Base-by-base conservation (phyloP, 2,888 invertebrate genomes). In the Leistus spinibarbis region DNA sequence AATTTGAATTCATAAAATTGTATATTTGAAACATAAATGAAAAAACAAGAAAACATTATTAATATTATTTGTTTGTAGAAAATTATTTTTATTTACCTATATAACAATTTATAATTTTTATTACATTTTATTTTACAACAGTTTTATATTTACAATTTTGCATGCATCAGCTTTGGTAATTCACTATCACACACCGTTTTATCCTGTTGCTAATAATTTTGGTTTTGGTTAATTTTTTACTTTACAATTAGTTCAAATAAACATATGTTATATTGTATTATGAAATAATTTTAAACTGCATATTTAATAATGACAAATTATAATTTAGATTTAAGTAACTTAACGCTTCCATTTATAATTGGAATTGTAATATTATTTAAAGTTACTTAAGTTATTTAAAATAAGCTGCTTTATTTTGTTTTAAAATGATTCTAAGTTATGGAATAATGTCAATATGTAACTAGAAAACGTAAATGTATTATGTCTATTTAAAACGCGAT, bases 181-280 rank as follows among this genome's bases (percentile, higher is more conserved):
- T 63, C 57, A 66, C 72, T 66, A 72, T 72, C 72, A 72, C 72
- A 72, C 72, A 72, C 72, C 72, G 72, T 7, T 70, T 60, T 20
- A 9, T 27, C 54, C 72, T 66, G 27, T 70, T 56, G 72, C 72
- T 72, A 63, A 24, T 68, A 63, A 40, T 63, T 64, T 68, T 72
- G 71, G 71, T 71, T 71, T 64, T 71, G 71, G 71, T 71, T 64
- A n/a, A 13, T 60, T 57, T 1, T 4, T n/a, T 23, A 24, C 22
- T 57, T 17, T 20, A 56, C 7, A 17, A 40, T 40, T 13, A 40
- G 40, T 19, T 57, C 17, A 57, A 57, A 57, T 19, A 57, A 19
- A 57, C 9, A 10, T 10, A 53, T 53, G 13, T 53, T 57, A 19
- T 13, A 57, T 57, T 57, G 10, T n/a, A 19, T 19, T 57, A 57